phyloP scores from a whole-genome alignment of 2,888 invertebrate genomes.

The Drosophila ustulata region DNA sequence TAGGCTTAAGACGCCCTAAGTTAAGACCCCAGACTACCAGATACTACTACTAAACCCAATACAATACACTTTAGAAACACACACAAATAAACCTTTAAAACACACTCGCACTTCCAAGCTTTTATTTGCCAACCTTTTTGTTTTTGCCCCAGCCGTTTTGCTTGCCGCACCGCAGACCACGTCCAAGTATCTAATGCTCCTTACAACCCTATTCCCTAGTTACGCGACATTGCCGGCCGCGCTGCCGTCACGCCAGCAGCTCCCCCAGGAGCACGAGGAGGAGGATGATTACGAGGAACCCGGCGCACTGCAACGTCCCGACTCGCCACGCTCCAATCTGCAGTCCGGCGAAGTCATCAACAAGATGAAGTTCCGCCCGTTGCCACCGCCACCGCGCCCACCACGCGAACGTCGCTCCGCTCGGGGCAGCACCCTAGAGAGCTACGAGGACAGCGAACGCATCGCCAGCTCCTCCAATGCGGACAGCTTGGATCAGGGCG shows the following conservation, averaged over 20 bases:
- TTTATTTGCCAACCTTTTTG: constrained; percentile 46
- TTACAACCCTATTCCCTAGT: constrained; percentile 59
- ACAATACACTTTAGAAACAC: constrained; percentile 13
- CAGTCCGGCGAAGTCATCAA: constrained; percentile 91
- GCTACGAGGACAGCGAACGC: constrained; percentile 77
- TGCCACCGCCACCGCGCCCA: constrained; percentile 94
- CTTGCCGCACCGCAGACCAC: constrained; percentile 49
- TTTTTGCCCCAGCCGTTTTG: constrained; percentile 19
- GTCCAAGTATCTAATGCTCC: constrained; percentile 60
- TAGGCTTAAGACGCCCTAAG: constrained; percentile 54
- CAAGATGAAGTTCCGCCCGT: constrained; percentile 93
- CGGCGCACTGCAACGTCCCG: constrained; percentile 77
- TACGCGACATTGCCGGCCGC: constrained; percentile 51
- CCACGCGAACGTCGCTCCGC: constrained; percentile 87
- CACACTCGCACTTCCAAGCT: constrained; percentile 52
- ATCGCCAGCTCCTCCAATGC: constrained; percentile 79
- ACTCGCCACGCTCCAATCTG: constrained; percentile 87
- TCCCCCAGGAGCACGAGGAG: constrained; percentile 39
- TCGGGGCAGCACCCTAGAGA: constrained; percentile 74
- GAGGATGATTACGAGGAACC: constrained; percentile 86
- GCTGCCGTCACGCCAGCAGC: constrained; percentile 33
- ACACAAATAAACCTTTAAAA: constrained; percentile 50
- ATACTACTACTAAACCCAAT: constrained; percentile 42
- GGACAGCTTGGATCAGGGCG: constrained; percentile 78
- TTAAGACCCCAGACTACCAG: constrained; percentile 44